A percentile compares a stretch with the other conserved stretches of the same genome.
Conservation (phyloP, 2,888 invertebrate species). For the Ceramica pisi region DNA sequence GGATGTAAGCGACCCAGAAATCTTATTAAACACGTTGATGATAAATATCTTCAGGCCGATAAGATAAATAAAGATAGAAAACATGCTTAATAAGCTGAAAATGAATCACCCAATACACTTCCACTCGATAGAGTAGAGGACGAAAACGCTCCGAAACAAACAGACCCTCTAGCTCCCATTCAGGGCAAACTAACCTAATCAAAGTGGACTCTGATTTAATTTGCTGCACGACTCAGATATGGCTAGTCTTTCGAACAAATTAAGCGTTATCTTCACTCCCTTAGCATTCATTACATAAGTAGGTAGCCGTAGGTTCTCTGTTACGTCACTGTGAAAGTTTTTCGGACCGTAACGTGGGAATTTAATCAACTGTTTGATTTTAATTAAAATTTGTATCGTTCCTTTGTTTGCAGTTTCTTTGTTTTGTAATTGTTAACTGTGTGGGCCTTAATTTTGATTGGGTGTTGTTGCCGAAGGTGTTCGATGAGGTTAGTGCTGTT, state of each 20-base stretch:
- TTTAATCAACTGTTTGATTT: constrained; percentile 60
- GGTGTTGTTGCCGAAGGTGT: constrained; percentile 17
- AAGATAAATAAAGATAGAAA: constrained; percentile 31
- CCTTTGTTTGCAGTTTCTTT: constrained; percentile 50
- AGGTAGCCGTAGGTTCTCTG: constrained; percentile 25
- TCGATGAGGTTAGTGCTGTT: constrained; percentile 4
- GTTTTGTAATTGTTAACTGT: constrained; percentile 48
- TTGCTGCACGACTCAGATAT: constrained; percentile 42
- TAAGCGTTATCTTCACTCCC: constrained; percentile 35
- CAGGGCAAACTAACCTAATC: constrained; percentile 39
- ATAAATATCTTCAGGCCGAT: constrained; percentile 5
- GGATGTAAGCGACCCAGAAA: constrained; percentile 1
- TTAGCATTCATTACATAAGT: constrained; percentile 44
- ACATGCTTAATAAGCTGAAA: constrained; percentile 6
- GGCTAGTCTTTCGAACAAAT: constrained; percentile 24
- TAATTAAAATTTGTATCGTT: constrained; percentile 60
- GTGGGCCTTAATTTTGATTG: constrained; percentile 21
- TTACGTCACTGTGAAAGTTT: constrained; percentile 58
- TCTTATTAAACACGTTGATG: neutral
- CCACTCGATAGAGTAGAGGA: neutral
- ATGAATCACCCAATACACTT: neutral
- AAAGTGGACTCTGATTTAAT: constrained; percentile 51
- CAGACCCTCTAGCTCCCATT: constrained; percentile 1
- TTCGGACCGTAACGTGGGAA: constrained; percentile 48
- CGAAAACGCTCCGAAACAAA: constrained; percentile 6